These are phyloP conservation scores for Lemur catta DNA, from an alignment of 2,797 vertebrate genomes.

Conservation along the genomic window DNA sequence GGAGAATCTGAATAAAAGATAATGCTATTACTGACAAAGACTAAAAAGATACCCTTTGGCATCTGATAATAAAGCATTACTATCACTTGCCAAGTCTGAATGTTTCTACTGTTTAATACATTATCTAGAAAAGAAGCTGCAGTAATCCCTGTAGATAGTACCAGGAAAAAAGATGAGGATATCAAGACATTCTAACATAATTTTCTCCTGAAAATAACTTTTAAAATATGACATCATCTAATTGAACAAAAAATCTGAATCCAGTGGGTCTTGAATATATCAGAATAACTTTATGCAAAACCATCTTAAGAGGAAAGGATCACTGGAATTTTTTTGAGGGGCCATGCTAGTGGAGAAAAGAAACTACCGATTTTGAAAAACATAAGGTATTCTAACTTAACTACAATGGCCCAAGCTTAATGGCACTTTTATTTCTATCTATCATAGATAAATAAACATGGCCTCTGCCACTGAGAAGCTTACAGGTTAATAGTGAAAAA, in stretches of 20 bases:
- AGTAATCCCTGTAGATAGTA: constrained; percentile 70
- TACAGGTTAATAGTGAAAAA: background rate
- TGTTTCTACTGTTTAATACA: constrained; percentile 70
- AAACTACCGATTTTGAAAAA: constrained; percentile 14
- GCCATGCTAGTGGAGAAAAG: constrained; percentile 20
- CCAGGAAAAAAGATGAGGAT: constrained; percentile 67
- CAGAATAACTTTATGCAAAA: constrained; percentile 67
- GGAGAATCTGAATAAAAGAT: constrained; percentile 45
- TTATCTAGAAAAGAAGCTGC: constrained; percentile 71
- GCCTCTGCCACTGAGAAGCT: background rate
- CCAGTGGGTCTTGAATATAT: constrained; percentile 69
- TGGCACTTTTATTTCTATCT: constrained; percentile 3
- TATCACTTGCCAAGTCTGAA: constrained; percentile 50
- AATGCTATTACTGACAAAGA: constrained; percentile 32
- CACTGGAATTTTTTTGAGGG: background rate
- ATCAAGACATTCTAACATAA: constrained; percentile 73
- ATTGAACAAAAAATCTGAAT: constrained; percentile 53
- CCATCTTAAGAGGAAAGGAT: constrained; percentile 73
- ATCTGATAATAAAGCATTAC: constrained; percentile 58
- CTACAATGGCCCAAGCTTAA: background rate
- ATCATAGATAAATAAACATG: background rate
- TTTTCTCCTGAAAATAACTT: constrained; percentile 79
- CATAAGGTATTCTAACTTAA: background rate
- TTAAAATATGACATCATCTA: constrained; percentile 77
- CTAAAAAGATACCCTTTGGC: constrained; percentile 33